A percentile compares a stretch with the other conserved stretches of the same genome.
Conservation (phyloP, 53 echinoderm and acorn worm species). For the Temnopleurus reevesii region DNA sequence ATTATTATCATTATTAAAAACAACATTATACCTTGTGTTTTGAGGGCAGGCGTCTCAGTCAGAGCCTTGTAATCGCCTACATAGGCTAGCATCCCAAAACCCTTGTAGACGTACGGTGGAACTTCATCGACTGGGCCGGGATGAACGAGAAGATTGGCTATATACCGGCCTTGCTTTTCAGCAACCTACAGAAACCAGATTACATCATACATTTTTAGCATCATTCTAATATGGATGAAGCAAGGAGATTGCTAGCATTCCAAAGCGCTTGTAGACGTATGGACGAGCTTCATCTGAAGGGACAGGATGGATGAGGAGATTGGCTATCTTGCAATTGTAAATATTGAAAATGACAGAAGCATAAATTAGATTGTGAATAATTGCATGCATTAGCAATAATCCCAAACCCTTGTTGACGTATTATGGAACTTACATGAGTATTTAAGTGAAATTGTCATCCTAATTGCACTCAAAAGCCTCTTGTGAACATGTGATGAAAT, state of each 20-base stretch:
- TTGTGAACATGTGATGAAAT: too few relatives aligned
- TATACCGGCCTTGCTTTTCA: conserved; percentile 88
- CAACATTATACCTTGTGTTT: conserved; percentile 97
- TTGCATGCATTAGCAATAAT: too few relatives aligned
- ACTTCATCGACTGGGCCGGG: conserved; percentile 10
- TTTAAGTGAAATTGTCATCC: too few relatives aligned
- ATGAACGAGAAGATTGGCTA: conserved; percentile 65
- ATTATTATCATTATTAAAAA: too few relatives aligned
- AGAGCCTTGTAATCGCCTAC: conserved; percentile 91
- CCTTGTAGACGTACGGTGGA: conserved; percentile 71
- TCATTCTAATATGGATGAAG: too few relatives aligned
- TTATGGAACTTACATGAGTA: too few relatives aligned
- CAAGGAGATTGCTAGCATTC: conserved; percentile 99
- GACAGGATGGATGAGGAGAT: conserved; percentile 40
- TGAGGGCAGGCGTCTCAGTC: conserved; percentile 89
- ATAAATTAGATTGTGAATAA: too few relatives aligned
- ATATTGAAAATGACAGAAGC: too few relatives aligned
- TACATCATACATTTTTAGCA: too few relatives aligned
- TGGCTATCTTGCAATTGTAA: too few relatives aligned
- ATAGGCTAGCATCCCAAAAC: conserved; percentile 98
- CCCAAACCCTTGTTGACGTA: too few relatives aligned
- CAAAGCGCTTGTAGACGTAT: conserved; percentile 78
- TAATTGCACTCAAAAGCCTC: too few relatives aligned
- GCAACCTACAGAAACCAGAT: conserved; percentile 72
- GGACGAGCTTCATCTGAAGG: conserved; percentile 51